These are phyloP conservation scores for Volucella inanis DNA, from an alignment of 2,888 invertebrate genomes.

Conservation along the genomic window DNA sequence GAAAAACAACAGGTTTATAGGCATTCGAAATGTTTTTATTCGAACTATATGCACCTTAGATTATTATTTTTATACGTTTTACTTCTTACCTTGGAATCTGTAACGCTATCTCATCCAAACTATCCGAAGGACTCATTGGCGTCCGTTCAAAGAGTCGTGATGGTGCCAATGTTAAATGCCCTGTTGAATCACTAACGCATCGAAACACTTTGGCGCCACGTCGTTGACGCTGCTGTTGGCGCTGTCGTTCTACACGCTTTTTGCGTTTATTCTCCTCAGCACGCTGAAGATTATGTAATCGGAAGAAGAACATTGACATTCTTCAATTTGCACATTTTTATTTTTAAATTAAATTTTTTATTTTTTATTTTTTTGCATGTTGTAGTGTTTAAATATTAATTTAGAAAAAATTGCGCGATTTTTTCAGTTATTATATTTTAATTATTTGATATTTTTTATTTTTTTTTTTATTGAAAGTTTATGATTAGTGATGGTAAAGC, in stretches of 20 bases:
- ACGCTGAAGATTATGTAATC: conserved; percentile 94
- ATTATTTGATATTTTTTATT: background rate
- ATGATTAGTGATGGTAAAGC: conserved; percentile 20
- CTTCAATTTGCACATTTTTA: conserved; percentile 82
- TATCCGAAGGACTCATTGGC: conserved; percentile 93
- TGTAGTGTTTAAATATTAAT: conserved; percentile 3
- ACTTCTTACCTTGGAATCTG: conserved; percentile 93
- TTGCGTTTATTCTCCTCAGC: conserved; percentile 90
- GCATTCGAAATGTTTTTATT: no score
- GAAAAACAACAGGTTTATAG: no score
- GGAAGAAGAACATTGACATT: conserved; percentile 98
- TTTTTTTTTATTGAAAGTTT: conserved; percentile 12
- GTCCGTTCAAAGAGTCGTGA: conserved; percentile 93
- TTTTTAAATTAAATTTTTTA: conserved; percentile 11
- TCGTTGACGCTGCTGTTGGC: conserved; percentile 82
- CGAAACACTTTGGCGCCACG: conserved; percentile 85
- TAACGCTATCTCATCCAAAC: conserved; percentile 94
- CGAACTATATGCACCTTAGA: background rate
- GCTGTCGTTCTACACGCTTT: conserved; percentile 84
- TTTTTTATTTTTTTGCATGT: conserved; percentile 13
- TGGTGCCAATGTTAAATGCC: conserved; percentile 87
- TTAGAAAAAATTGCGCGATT: background rate
- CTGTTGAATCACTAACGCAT: conserved; percentile 83
- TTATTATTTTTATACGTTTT: background rate
- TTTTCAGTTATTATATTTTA: conserved; percentile 35